phyloP scores from a whole-genome alignment of 2,797 vertebrate species.

The Periophthalmus magnuspinnatus region DNA sequence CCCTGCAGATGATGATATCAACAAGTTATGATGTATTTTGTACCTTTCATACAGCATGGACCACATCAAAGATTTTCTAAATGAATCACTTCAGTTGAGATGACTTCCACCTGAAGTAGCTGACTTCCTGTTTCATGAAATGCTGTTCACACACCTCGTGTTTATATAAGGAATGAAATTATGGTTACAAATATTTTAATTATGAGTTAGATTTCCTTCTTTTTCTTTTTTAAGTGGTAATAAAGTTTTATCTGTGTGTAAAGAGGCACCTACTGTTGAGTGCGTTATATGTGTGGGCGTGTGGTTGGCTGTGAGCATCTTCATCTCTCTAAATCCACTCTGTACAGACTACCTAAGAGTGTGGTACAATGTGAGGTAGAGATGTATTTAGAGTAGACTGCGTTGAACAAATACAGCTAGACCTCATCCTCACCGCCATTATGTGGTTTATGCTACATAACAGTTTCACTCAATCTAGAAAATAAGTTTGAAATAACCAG shows the following conservation, averaged over 20 bases:
- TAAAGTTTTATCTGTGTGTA: not conserved
- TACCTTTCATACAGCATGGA: not conserved
- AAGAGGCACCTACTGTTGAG: constrained; percentile 3
- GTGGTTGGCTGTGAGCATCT: constrained; percentile 41
- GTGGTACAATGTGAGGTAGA: not conserved
- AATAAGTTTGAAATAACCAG: constrained; percentile 54
- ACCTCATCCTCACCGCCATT: constrained; percentile 63
- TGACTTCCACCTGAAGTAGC: constrained; percentile 40
- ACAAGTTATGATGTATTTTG: constrained; percentile 5
- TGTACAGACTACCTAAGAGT: constrained; percentile 20
- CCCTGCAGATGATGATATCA: constrained; percentile 67
- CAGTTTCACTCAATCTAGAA: constrained; percentile 41
- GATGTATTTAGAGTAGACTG: not conserved
- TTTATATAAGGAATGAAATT: constrained; percentile 52
- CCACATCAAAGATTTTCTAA: not conserved
- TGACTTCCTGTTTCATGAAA: constrained; percentile 83
- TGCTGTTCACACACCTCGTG: constrained; percentile 65
- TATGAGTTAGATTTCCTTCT: not conserved
- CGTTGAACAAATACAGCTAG: constrained; percentile 21
- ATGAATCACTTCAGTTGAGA: not conserved
- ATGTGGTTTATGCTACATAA: constrained; percentile 63
- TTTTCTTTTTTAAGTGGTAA: not conserved
- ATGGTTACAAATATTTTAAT: not conserved
- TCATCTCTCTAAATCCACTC: constrained; percentile 37
- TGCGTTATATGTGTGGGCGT: constrained; percentile 46